These are phyloP conservation scores for Hephaestus fuliginosus DNA, from an alignment of 2,797 vertebrate species.

Conservation along the genomic window DNA sequence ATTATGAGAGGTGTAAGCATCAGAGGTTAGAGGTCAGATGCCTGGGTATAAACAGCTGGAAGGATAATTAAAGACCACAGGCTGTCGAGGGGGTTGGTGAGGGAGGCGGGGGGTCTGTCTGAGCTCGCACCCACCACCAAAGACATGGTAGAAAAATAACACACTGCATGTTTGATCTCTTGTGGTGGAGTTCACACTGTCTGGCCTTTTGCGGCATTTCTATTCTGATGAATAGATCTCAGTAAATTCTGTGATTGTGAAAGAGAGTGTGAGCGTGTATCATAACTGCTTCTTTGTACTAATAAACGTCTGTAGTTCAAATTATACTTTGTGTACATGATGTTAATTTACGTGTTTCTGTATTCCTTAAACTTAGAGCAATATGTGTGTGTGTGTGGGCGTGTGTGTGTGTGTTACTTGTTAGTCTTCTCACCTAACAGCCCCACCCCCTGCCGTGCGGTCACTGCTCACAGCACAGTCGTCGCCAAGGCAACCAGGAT, in stretches of 20 bases:
- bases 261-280: not conserved
- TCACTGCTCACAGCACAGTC: slow-evolving; percentile 62
- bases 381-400: not conserved
- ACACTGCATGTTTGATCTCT: slow-evolving; percentile 51
- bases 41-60: slow-evolving; percentile 69
- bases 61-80: slow-evolving; percentile 66
- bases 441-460: slow-evolving; percentile 80
- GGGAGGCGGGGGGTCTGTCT: slow-evolving; percentile 53
- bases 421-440: slow-evolving; percentile 71
- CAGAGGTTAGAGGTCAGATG: slow-evolving; percentile 75
- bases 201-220: slow-evolving; percentile 28
- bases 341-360: not conserved
- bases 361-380: not conserved
- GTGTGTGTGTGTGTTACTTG: slow-evolving; percentile 35
- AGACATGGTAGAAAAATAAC: slow-evolving; percentile 34
- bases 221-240: slow-evolving; percentile 30
- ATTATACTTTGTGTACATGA: not conserved
- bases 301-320: no score
- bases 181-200: slow-evolving; percentile 25
- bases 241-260: slow-evolving; percentile 5
- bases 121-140: slow-evolving; percentile 50
- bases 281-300: not conserved
- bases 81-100: not conserved
- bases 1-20: slow-evolving; percentile 67
- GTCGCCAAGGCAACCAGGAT: slow-evolving; percentile 76